Percentiles rank a stretch among this genome's conserved stretches.
These are phyloP conservation scores for Sarcophaga subvicina DNA, from an alignment of 2,888 invertebrate species.

Conservation along the genomic window DNA sequence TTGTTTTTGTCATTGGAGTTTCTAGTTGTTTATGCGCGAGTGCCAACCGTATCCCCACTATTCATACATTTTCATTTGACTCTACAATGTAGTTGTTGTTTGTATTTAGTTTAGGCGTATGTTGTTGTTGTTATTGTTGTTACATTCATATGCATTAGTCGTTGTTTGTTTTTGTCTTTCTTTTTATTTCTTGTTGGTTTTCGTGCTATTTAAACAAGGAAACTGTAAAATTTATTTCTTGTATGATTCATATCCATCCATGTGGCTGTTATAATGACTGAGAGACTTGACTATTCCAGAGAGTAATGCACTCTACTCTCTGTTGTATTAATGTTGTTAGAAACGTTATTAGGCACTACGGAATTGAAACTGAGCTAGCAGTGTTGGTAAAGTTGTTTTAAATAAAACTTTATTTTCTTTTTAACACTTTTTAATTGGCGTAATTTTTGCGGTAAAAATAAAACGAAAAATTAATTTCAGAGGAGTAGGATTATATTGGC, in stretches of 20 bases:
- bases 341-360: background rate
- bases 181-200: background rate
- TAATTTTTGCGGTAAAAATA: too few species aligned
- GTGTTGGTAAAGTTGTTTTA: background rate
- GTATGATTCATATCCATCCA: constrained; percentile 60
- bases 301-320: background rate
- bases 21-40: constrained; percentile 30
- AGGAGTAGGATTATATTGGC: too few species aligned
- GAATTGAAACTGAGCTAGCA: background rate
- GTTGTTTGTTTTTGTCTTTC: background rate
- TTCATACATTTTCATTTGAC: constrained; percentile 14
- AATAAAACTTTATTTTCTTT: too few species aligned
- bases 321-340: background rate
- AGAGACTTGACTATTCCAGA: background rate
- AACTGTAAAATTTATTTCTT: constrained; percentile 60
- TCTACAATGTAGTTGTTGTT: background rate
- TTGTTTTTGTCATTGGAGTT: constrained; percentile 26
- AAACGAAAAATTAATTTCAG: too few species aligned
- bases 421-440: too few species aligned
- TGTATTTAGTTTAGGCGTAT: background rate
- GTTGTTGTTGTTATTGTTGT: background rate
- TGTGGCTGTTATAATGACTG: constrained; percentile 29
- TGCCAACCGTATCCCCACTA: constrained; percentile 9
- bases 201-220: constrained; percentile 59
- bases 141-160: background rate